Evolutionary conservation across 2,888 invertebrate species (phyloP), one percentile per base, ranked within the genome.

Genomic region (Dynastes maya): DNA sequence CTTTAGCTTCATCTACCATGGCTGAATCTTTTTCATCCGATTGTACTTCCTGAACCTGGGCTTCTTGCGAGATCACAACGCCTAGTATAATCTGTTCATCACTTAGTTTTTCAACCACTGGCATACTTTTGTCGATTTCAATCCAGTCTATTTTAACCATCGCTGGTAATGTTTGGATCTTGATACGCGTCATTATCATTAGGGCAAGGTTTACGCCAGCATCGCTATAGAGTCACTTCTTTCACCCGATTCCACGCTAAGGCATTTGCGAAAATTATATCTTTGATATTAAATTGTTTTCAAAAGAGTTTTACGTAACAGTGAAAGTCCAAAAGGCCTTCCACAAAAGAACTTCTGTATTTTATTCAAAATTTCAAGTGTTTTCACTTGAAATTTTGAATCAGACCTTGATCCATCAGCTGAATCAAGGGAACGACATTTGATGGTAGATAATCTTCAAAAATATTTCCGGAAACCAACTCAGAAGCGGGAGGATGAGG

Each of bases 381-480:
- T 22, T 22, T 22, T 22, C 84, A 83, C 79, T 84, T 85, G 68
- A 84, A 81, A 61, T 82, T 83, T 6, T 78, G 78, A 79, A 84
- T 81, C 4, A 83, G 82, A 76, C 85, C 80, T 77, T 84, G 82
- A 63, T 85, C 82, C 80, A 85, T 82, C 27, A 82, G 83, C 80
- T 85, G 84, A 32, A 85, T 58, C 55, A 84, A 16, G 58, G 83
- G 67, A 78, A 83, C 83, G 76, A 82, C 55, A 16, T 77, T 77
- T 51, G 77, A 45, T 53, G 76, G 65, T 58, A 76, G 76, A 6
- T 51, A 76, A 58, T n/a, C 58, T 22, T 16, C 58, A 16, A 58
- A 58, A 58, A 58, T 58, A 58, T 58, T 58, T 16, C 58, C 8
- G 58, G 16, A 58, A 58, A 58, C 58, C n/a, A 58, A 58, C 3